These are phyloP conservation scores for Nasonia oneida DNA, from an alignment of 2,888 invertebrate species.

Conservation along the genomic window DNA sequence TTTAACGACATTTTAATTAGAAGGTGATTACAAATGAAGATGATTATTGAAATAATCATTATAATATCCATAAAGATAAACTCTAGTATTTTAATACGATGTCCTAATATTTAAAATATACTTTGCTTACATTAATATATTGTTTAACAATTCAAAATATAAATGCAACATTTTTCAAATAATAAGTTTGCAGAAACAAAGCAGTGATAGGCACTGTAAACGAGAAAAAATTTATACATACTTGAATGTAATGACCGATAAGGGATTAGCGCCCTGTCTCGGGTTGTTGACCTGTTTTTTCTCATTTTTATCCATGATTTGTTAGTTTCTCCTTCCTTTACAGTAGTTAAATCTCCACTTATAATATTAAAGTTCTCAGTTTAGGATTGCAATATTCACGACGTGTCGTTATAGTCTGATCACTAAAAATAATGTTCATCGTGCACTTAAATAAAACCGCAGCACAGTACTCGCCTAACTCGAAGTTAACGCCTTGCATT, in stretches of 20 bases:
- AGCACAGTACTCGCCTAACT: neutral
- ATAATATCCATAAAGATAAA: too few species aligned
- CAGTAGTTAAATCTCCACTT: neutral
- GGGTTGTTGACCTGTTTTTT: conserved; percentile 82
- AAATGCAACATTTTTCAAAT: neutral
- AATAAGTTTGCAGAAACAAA: neutral
- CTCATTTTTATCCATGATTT: conserved; percentile 79
- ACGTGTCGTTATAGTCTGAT: neutral
- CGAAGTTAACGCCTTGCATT: neutral
- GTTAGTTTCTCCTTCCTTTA: neutral
- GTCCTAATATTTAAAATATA: too few species aligned
- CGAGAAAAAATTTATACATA: conserved; percentile 63
- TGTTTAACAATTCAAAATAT: too few species aligned
- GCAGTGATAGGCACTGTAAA: neutral
- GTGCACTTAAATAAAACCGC: neutral
- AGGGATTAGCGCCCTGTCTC: conserved; percentile 83
- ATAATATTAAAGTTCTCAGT: conserved; percentile 15
- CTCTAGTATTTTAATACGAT: too few species aligned
- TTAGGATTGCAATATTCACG: neutral
- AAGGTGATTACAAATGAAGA: too few species aligned
- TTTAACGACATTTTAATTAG: neutral
- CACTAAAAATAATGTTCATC: conserved; percentile 19
- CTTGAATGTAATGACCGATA: conserved; percentile 86
- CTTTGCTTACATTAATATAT: too few species aligned
- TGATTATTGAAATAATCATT: too few species aligned